phyloP scores from a whole-genome alignment of 1,140 invertebrate species.

The Lordiphosa stackelbergi region DNA sequence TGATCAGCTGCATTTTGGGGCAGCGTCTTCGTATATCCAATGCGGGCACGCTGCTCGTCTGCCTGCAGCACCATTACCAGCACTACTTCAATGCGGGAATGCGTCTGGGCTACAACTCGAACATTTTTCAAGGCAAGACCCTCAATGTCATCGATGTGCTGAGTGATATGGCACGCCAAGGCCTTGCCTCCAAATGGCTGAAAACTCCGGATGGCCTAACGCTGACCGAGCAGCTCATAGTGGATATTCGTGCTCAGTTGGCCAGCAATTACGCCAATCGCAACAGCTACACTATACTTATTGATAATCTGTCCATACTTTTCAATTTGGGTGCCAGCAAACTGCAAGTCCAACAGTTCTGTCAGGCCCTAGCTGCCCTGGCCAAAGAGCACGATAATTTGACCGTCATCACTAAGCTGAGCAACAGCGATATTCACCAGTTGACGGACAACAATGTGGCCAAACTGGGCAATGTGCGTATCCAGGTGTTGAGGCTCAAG shows the following conservation, averaged over 20 bases:
- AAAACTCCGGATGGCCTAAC: slow-evolving; percentile 43
- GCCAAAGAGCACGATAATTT: slow-evolving; percentile 71
- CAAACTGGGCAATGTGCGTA: slow-evolving; percentile 81
- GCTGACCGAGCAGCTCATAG: slow-evolving; percentile 55
- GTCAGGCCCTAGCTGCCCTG: slow-evolving; percentile 65
- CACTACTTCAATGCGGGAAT: slow-evolving; percentile 86
- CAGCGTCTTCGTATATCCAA: slow-evolving; percentile 80
- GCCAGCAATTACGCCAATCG: slow-evolving; percentile 50
- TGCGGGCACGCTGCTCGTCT: slow-evolving; percentile 80
- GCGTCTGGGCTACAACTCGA: slow-evolving; percentile 84
- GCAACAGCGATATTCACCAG: slow-evolving; percentile 79
- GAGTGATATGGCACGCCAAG: slow-evolving; percentile 76
- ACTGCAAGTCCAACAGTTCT: slow-evolving; percentile 70
- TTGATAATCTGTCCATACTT: slow-evolving; percentile 85
- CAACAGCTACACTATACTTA: slow-evolving; percentile 79
- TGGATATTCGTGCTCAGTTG: slow-evolving; percentile 55
- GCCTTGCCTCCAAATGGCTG: slow-evolving; percentile 56
- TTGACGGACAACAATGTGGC: slow-evolving; percentile 80
- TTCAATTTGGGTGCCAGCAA: slow-evolving; percentile 80
- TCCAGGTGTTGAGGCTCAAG: slow-evolving; percentile 82
- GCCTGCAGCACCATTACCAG: slow-evolving; percentile 83
- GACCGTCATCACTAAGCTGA: slow-evolving; percentile 79
- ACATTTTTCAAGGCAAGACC: slow-evolving; percentile 79
- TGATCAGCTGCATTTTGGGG: slow-evolving; percentile 81
- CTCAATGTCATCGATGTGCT: slow-evolving; percentile 80